phyloP scores from a whole-genome alignment of 1,140 invertebrate species.

The Pogonomyrmex californicus region DNA sequence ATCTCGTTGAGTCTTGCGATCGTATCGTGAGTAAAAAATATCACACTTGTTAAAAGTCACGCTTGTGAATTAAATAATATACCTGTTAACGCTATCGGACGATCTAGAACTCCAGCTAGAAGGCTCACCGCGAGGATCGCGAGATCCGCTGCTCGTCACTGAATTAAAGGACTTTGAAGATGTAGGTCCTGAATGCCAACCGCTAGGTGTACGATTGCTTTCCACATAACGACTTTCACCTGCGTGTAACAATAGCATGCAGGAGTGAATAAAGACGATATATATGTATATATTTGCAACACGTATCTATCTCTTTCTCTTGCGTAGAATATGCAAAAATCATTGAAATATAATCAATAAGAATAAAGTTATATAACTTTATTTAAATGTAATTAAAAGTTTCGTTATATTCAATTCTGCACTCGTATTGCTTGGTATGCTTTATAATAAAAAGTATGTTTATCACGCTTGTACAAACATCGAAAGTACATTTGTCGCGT shows the following conservation, averaged over 20 bases:
- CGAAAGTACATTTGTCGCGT: neutral
- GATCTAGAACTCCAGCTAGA: constrained; percentile 84
- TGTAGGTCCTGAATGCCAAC: constrained; percentile 85
- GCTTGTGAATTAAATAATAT: neutral
- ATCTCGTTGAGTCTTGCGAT: neutral
- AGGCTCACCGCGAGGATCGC: constrained; percentile 83
- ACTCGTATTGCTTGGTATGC: constrained; percentile 14
- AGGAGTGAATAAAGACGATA: neutral
- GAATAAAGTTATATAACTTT: neutral
- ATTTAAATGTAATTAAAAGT: neutral
- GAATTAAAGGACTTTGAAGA: constrained; percentile 85
- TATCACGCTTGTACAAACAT: neutral
- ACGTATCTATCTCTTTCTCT: neutral
- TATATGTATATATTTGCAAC: neutral
- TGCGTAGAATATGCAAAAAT: neutral
- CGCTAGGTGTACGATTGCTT: constrained; percentile 82
- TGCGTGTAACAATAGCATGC: constrained; percentile 52
- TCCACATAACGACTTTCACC: constrained; percentile 85
- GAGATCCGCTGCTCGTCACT: constrained; percentile 80
- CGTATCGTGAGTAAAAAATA: neutral
- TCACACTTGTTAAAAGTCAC: constrained; percentile 10
- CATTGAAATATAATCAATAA: neutral
- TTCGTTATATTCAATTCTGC: neutral
- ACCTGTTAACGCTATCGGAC: constrained; percentile 84
- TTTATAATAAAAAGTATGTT: constrained; percentile 61